Conservation (phyloP, 2,113 vertebrate genomes). For the Collichthys lucidus region DNA sequence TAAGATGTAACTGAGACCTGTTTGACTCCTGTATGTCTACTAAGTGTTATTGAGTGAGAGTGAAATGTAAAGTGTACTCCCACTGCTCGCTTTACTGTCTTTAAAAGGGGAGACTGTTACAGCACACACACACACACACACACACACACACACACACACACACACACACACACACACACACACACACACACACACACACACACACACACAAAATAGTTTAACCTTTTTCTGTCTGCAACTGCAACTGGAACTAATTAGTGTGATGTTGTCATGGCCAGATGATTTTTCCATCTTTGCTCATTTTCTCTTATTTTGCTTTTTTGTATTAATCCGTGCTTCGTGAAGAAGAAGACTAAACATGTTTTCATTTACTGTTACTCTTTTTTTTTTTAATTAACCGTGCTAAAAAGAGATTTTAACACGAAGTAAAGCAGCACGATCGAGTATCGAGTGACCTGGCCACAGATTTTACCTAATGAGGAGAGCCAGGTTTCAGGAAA, state of each 20-base stretch:
- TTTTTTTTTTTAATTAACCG: conserved; percentile 11
- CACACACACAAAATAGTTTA: background rate
- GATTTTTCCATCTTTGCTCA: conserved; percentile 35
- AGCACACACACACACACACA: background rate
- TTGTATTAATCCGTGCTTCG: conserved; percentile 13
- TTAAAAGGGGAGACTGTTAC: background rate
- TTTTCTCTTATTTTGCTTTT: conserved; percentile 27
- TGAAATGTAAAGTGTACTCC: no score
- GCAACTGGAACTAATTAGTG: background rate
- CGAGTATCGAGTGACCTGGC: no score
- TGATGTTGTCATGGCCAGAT: conserved; percentile 4
- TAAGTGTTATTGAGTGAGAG: no score
- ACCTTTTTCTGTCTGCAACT: background rate
- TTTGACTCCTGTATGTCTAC: background rate
- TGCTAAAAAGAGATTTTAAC: background rate
- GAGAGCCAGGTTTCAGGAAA: no score
- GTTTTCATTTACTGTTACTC: conserved; percentile 23
- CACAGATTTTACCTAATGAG: background rate
- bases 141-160: background rate
- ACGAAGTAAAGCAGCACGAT: background rate
- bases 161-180: no score
- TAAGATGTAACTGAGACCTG: background rate
- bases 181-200: no score
- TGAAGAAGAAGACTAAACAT: conserved; percentile 24
- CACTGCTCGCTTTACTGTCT: no score